phyloP scores from a whole-genome alignment of 1,140 invertebrate species.

The Leguminivora glycinivorella region DNA sequence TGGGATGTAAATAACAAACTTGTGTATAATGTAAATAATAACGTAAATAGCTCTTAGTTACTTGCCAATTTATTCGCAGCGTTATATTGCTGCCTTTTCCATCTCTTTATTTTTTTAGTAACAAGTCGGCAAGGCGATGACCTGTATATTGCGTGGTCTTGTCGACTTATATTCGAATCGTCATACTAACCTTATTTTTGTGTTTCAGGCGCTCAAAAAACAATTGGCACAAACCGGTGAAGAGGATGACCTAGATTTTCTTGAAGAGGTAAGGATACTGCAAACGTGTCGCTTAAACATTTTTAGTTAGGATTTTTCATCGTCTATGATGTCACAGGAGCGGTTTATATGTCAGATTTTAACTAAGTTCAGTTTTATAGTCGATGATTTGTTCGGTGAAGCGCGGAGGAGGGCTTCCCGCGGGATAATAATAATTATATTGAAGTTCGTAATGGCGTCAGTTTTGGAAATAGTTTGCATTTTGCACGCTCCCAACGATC shows the following conservation, averaged over 20 bases:
- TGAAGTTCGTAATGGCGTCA: too few relatives aligned
- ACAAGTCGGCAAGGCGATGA: neutral
- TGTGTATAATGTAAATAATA: constrained; percentile 10
- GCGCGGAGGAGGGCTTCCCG: too few relatives aligned
- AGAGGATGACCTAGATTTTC: constrained; percentile 58
- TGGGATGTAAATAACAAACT: constrained; percentile 14
- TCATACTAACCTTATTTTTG: neutral
- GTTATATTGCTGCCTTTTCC: constrained; percentile 10
- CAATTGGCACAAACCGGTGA: constrained; percentile 62
- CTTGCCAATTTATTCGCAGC: constrained; percentile 7
- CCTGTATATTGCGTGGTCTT: neutral
- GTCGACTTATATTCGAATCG: neutral
- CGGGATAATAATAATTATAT: too few relatives aligned
- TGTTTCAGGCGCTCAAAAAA: constrained; percentile 65
- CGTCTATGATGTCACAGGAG: too few relatives aligned
- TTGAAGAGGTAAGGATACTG: constrained; percentile 67
- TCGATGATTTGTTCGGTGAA: too few relatives aligned
- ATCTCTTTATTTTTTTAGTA: neutral
- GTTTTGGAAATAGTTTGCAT: too few relatives aligned
- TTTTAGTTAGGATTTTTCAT: too few relatives aligned
- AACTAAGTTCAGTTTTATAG: too few relatives aligned
- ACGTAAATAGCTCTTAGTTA: constrained; percentile 5
- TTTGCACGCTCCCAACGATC: too few relatives aligned
- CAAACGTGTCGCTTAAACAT: too few relatives aligned
- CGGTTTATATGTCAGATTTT: too few relatives aligned